These are phyloP conservation scores for Agrochola macilenta DNA, from an alignment of 2,888 invertebrate genomes.

Conservation along the genomic window DNA sequence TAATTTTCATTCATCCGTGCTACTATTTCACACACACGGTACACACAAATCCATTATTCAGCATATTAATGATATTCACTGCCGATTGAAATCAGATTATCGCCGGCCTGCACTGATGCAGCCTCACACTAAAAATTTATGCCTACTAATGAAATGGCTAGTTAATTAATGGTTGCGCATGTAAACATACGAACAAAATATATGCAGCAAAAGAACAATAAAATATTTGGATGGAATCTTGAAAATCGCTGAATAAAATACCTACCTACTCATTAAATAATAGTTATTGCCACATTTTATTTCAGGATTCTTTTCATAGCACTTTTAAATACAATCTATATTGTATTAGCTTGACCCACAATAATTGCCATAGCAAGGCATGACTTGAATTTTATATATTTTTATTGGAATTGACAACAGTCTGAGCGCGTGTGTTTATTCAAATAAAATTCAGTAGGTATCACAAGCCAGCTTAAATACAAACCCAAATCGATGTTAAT, in stretches of 20 bases:
- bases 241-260: not conserved
- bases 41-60: constrained; percentile 58
- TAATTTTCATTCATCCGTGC: not conserved
- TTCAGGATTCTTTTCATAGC: not conserved
- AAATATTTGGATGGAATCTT: not conserved
- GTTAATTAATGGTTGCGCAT: constrained; percentile 7
- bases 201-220: not conserved
- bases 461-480: not conserved
- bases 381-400: not conserved
- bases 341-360: not conserved
- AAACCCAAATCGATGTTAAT: not conserved
- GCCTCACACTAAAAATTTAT: constrained; percentile 39
- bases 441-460: not conserved
- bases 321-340: not conserved
- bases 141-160: constrained; percentile 32
- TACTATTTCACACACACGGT: constrained; percentile 20
- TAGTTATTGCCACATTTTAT: not conserved
- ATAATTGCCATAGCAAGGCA: not conserved
- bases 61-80: constrained; percentile 57
- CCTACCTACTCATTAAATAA: not conserved
- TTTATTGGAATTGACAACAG: not conserved
- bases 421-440: not conserved
- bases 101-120: constrained; percentile 44
- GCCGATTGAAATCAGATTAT: constrained; percentile 63
- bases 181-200: not conserved